A percentile compares a stretch with the other conserved stretches of the same genome.
Evolutionary conservation across 2,113 vertebrate genomes (phyloP).

Genomic region (Xiphias gladius): DNA sequence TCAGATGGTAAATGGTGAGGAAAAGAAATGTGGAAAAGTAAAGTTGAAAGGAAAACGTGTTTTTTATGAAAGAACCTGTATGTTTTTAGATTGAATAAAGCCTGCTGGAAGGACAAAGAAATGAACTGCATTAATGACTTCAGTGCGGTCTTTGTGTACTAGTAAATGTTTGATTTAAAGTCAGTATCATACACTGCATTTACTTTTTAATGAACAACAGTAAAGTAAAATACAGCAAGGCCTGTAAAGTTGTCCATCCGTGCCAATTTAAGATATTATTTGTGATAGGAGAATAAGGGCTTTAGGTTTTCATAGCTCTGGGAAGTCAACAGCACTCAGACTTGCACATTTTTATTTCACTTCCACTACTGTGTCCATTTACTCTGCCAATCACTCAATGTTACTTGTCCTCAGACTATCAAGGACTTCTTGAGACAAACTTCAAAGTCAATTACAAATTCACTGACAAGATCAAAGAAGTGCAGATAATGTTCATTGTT

Average conservation of each 20-base stretch:
- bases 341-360: not conserved
- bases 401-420: not conserved
- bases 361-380: not conserved
- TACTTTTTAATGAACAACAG: not conserved
- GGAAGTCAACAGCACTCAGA: not conserved
- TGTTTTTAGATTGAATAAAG: conserved; percentile 80
- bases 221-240: too few species aligned
- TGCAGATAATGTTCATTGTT: not conserved
- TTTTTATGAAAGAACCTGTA: conserved; percentile 65
- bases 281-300: not conserved
- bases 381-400: not conserved
- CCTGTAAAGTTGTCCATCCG: too few species aligned
- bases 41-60: conserved; percentile 31
- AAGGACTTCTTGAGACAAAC: not conserved
- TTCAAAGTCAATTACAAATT: not conserved
- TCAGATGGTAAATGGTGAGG: conserved; percentile 50
- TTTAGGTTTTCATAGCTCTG: not conserved
- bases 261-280: too few species aligned
- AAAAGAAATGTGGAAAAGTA: conserved; percentile 14
- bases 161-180: not conserved
- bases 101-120: conserved; percentile 34
- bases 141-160: not conserved
- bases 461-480: not conserved
- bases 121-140: conserved; percentile 46
- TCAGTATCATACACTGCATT: not conserved